Evolutionary conservation across 2,113 vertebrate species (phyloP).

Genomic region (Montifringilla adamsi): DNA sequence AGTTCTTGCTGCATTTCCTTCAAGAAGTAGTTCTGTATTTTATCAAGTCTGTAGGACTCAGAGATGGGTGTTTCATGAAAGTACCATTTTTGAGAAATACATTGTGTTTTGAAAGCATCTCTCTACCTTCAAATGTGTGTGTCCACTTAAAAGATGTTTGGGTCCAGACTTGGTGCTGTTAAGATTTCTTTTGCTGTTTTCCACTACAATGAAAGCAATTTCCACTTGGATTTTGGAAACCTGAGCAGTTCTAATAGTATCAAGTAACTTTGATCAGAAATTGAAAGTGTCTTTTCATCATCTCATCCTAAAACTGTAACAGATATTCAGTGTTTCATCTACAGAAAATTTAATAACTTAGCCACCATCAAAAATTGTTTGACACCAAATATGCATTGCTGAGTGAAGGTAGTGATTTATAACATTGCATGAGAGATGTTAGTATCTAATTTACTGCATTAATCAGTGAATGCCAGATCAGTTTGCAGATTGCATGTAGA

Average conservation of each 20-base stretch:
- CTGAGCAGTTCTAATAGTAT: not conserved
- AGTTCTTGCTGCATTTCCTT: not conserved
- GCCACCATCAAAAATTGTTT: constrained; percentile 12
- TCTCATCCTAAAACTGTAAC: not conserved
- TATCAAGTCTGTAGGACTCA: not conserved
- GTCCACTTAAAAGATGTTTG: not conserved
- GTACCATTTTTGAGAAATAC: not conserved
- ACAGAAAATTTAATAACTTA: constrained; percentile 7
- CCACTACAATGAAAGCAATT: not conserved
- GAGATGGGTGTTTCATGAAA: not conserved
- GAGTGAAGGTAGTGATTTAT: constrained; percentile 48
- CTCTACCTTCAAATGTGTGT: not conserved
- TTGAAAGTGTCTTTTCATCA: not conserved
- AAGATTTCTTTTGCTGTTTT: not conserved
- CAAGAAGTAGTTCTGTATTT: not conserved
- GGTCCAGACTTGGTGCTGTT: not conserved
- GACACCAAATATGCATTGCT: constrained; percentile 10
- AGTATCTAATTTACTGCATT: constrained; percentile 60
- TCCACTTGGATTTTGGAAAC: not conserved
- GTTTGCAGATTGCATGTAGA: constrained; percentile 51
- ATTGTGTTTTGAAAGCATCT: not conserved
- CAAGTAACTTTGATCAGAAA: not conserved
- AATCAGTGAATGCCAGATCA: constrained; percentile 60
- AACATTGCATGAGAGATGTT: constrained; percentile 12
- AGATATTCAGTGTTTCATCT: not conserved